Conservation (phyloP, 2,113 vertebrate genomes). For the Aplodontia rufa region DNA sequence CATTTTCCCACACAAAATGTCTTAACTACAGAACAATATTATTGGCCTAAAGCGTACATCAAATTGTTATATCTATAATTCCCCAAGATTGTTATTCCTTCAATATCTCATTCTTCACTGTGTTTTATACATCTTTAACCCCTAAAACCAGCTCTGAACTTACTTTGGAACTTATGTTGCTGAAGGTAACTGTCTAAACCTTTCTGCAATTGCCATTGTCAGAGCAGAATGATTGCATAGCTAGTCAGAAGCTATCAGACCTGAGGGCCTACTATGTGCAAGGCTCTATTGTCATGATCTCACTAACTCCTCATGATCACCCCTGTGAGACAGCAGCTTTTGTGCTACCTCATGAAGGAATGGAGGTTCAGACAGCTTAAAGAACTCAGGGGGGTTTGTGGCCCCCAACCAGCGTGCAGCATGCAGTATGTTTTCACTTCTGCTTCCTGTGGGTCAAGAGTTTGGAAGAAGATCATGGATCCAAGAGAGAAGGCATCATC, state of each 20-base stretch:
- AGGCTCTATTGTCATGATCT: not conserved
- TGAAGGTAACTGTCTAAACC: conserved; percentile 25
- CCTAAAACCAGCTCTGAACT: conserved; percentile 33
- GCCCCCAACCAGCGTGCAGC: not conserved
- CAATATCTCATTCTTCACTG: conserved; percentile 59
- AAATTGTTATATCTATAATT: conserved; percentile 64
- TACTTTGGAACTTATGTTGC: conserved; percentile 33
- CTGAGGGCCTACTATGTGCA: conserved; percentile 6
- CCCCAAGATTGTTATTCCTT: conserved; percentile 40
- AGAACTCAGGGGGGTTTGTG: not conserved
- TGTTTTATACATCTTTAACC: conserved; percentile 70
- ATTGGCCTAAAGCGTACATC: conserved; percentile 55
- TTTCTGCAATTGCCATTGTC: not conserved
- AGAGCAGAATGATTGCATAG: not conserved
- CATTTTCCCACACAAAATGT: conserved; percentile 39
- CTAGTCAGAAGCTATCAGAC: not conserved
- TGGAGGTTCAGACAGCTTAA: not conserved
- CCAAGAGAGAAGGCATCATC: not conserved
- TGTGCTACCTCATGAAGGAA: not conserved
- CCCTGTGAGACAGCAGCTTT: not conserved
- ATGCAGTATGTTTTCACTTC: not conserved
- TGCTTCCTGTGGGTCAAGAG: not conserved
- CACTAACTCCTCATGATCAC: not conserved
- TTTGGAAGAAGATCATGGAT: not conserved
- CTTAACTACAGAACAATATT: conserved; percentile 34